These are phyloP conservation scores for Heliconius eleuchia DNA, from an alignment of 1,140 invertebrate genomes.

Conservation along the genomic window DNA sequence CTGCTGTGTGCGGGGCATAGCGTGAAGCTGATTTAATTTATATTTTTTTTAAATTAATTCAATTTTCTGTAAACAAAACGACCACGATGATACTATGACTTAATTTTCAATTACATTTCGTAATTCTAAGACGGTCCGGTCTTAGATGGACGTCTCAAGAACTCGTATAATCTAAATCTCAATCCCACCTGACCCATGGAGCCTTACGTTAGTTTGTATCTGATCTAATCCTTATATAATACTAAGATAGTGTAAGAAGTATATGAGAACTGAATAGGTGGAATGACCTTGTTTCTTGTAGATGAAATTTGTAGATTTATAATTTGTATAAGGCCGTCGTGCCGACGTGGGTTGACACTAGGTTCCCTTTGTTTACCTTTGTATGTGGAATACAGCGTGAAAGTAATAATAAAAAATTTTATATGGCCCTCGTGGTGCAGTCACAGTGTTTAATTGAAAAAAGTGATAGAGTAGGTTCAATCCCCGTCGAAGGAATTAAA, in stretches of 20 bases:
- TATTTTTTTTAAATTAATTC: neutral
- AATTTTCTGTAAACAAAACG: neutral
- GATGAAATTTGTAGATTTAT: too few species aligned
- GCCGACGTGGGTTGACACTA: too few species aligned
- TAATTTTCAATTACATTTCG: constrained; percentile 9
- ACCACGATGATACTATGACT: neutral
- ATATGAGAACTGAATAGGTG: neutral
- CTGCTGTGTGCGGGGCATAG: too few species aligned
- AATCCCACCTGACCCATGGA: neutral
- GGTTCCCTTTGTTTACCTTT: too few species aligned
- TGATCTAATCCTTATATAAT: neutral
- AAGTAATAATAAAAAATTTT: too few species aligned
- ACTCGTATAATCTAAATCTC: neutral
- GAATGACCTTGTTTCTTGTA: neutral
- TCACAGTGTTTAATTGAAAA: too few species aligned
- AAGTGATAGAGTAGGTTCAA: too few species aligned
- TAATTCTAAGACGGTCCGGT: neutral
- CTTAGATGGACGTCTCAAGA: neutral
- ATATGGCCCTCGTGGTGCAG: too few species aligned
- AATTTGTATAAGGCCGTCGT: too few species aligned
- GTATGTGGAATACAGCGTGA: too few species aligned
- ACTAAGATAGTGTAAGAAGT: neutral
- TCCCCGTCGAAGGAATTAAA: too few species aligned
- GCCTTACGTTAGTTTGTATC: neutral
- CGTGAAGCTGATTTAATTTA: too few species aligned